Percentiles rank a stretch among this genome's conserved stretches.
These are phyloP conservation scores for Microcebus ravelobensis DNA, from an alignment of 2,113 vertebrate genomes.

Conservation along the genomic window DNA sequence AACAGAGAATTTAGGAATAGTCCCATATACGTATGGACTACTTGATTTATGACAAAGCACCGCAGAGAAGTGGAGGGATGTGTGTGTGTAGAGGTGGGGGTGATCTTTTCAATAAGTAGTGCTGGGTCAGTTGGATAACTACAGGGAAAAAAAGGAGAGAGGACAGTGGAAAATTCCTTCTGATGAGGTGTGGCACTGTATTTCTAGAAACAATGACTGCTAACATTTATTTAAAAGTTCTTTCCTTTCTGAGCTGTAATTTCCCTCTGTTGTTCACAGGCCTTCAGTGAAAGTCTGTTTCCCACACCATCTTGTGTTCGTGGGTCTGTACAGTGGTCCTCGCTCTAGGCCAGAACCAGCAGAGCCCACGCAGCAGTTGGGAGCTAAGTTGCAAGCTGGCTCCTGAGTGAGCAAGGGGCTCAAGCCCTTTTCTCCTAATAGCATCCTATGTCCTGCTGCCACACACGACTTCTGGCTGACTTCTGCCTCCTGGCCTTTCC, in stretches of 20 bases:
- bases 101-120: background rate
- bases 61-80: background rate
- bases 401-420: background rate
- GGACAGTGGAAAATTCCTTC: slow-evolving; percentile 28
- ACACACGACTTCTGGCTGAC: background rate
- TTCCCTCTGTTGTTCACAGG: slow-evolving; percentile 45
- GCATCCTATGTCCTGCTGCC: background rate
- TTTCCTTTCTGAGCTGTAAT: slow-evolving; percentile 59
- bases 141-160: background rate
- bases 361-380: background rate
- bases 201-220: slow-evolving; percentile 61
- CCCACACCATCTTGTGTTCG: background rate
- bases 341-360: background rate
- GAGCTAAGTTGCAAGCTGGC: background rate
- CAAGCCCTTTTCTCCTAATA: background rate
- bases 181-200: background rate
- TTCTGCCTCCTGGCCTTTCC: background rate
- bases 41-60: background rate
- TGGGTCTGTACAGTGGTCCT: too few species aligned
- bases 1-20: background rate
- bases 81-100: background rate
- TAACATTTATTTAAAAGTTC: slow-evolving; percentile 42
- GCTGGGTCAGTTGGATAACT: background rate
- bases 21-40: background rate
- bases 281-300: slow-evolving; percentile 8